Evolutionary conservation across 2,888 invertebrate genomes (phyloP), one percentile per base, ranked within the genome.

Genomic region (Dynastes hyllus): DNA sequence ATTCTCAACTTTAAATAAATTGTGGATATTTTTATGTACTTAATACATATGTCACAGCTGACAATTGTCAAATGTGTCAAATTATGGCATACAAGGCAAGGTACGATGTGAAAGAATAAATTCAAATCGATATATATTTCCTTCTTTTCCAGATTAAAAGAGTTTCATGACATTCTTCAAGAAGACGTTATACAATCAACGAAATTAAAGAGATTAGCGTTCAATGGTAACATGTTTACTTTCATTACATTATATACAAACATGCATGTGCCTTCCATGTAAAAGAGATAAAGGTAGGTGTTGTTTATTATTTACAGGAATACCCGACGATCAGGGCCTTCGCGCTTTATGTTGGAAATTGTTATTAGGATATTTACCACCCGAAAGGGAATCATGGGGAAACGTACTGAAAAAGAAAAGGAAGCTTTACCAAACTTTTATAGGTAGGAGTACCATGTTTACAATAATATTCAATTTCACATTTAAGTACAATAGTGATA

Each of bases 261-360:
- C 2, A 45, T 8, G 45, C 37, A 9, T 22, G 53, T 53, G 16
- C 2, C n/a, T 16, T 2, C 22, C 45, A 11, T 8, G 45, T 45
- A 45, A 45, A 8, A 8, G 8, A 69, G 37, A 55, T 70, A 22
- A 22, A 69, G 58, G 75, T 37, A 61, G 51, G 50, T 58, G 32
- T 9, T 65, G 63, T 50, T 75, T 77, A 37, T 80, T 78, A 76
- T 66, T 65, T 63, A 67, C 84, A 97, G 97, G 97, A 76, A 94
- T 97, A 84, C 97, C 97, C 0, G 97, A 97, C 87, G 96, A 96
- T 84, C 94, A 93, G 83, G 95, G 96, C 0, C 90, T 94, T 80
- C 91, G 98, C 76, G 92, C 97, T 0, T 87, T 96, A 58, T 96
- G 96, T 83, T 98, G 98, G 98, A 96, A 95, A 89, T 90, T 98